Percentiles rank a stretch among this genome's conserved stretches.
phyloP scores from a whole-genome alignment of 2,888 invertebrate species.

The Ormyrus thymus region DNA sequence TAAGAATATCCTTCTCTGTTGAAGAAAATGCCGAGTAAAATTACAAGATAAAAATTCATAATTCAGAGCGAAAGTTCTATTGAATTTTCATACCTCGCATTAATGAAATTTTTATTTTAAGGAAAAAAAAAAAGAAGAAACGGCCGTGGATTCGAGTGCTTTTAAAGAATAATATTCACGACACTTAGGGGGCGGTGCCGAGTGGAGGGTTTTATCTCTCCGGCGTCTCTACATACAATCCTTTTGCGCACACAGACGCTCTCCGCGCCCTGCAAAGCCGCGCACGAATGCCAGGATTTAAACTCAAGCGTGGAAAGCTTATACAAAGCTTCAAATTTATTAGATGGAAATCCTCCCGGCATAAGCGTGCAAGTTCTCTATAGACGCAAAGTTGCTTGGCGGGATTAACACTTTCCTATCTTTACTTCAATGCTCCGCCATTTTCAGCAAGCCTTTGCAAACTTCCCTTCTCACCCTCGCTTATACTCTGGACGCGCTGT shows the following conservation, averaged over 20 bases:
- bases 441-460: slow-evolving; percentile 62
- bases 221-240: slow-evolving; percentile 42
- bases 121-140: slow-evolving; percentile 8
- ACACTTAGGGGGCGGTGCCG: slow-evolving; percentile 19
- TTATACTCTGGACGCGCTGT: slow-evolving; percentile 44
- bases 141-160: slow-evolving; percentile 25
- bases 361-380: slow-evolving; percentile 72
- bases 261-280: slow-evolving; percentile 55
- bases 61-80: slow-evolving; percentile 40
- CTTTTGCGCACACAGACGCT: slow-evolving; percentile 41
- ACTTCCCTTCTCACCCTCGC: slow-evolving; percentile 57
- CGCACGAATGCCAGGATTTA: slow-evolving; percentile 71
- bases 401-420: slow-evolving; percentile 79
- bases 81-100: slow-evolving; percentile 43
- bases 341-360: slow-evolving; percentile 77
- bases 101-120: slow-evolving; percentile 46
- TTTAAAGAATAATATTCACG: slow-evolving; percentile 53
- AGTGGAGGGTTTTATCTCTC: slow-evolving; percentile 44
- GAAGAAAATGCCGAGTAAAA: no score
- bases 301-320: slow-evolving; percentile 77
- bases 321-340: slow-evolving; percentile 80
- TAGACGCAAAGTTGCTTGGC: slow-evolving; percentile 76
- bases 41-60: not conserved
- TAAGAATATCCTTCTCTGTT: no score
- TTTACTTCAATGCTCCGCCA: slow-evolving; percentile 66